Base-by-base conservation (phyloP, 2,113 vertebrate genomes). In the Xiphophorus maculatus region DNA sequence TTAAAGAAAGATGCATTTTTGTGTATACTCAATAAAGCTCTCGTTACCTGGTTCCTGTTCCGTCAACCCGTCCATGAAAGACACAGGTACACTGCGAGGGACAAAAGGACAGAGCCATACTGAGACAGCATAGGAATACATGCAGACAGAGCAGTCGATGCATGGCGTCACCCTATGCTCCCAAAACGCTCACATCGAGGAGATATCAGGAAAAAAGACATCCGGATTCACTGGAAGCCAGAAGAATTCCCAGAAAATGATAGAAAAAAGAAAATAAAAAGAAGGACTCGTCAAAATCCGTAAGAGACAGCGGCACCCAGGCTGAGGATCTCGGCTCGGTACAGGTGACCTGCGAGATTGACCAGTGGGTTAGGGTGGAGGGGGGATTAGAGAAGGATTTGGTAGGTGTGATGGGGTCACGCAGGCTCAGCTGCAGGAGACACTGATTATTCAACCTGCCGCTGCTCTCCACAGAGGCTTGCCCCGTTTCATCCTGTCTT, bases 11-110 rank as follows among this genome's bases (percentile, higher is more conserved):
- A 7, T 28, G 37, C 37, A 27, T 2, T 42, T 71, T 40, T 70
- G 25, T 60, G 0, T 29, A 8, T 60, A 28, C n/a, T 13, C 37
- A 69, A 44, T 66, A 4, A 54, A 77, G 37, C 29, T 1, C 2
- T 71, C 0, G 58, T 81, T 96, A 99, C 98, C 97, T 98, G 89
- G 92, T 90, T 81, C 94, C 96, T 0, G 91, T 82, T 87, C 95
- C 96, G 29, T 97, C 96, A 15, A 90, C 92, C 67, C 92, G 94
- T 84, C 96, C 93, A 17, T 95, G 95, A 83, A 94, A 94, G 83
- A 94, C 92, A 13, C 98, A 99, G 87, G 94, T 95, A 80, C 97
- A 99, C 88, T 96, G 97, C 2, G 97, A 95, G n/a, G 98, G 98
- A 83, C 98, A 99, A 62, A 95, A 96, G 0, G 94, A 81, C n/a